Base-by-base conservation (phyloP, 2,888 invertebrate species). In the Sesia apiformis region DNA sequence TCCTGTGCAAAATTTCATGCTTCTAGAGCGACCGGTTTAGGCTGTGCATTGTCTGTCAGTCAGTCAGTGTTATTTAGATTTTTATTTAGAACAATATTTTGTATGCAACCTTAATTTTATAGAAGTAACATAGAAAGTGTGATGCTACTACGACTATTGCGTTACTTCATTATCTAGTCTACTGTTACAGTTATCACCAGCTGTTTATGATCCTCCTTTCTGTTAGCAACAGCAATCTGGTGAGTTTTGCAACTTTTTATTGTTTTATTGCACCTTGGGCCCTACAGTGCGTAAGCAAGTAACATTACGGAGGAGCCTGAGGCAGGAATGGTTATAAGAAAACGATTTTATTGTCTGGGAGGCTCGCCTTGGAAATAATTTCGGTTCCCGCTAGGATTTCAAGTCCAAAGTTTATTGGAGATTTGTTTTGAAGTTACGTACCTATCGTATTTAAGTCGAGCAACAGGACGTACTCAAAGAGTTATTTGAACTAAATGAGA, bases 321-420 rank as follows among this genome's bases (percentile, higher is more conserved):
- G 68, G 74, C 69, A 58, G 61, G 64, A 66, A 72, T 23, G 23
- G 23, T 23, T 23, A 76, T 78, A 83, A 81, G 75, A 78, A 78
- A 72, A 67, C 71, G 69, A 80, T 78, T 83, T 83, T 81, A 81
- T 76, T 73, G 75, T 73, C 72, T 72, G 67, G 65, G 65, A 72
- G 41, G 70, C 69, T 70, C 67, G 70, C 64, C 71, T 72, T 62
- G 63, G 67, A 75, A 72, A 76, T 79, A 75, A 81, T 80, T 81
- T 76, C 63, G 73, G 72, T 62, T 67, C 64, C 75, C 72, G 74
- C 77, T 74, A 73, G 67, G 66, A 69, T 69, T 65, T 72, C 67
- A 67, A 76, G 63, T 75, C 67, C 66, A 67, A 72, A 74, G 65
- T 80, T 80, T 81, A 76, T 74, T 72, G 70, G 61, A 59, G 61